These are phyloP conservation scores for Dolichoris vasculosae DNA, from an alignment of 1,140 invertebrate genomes.

Conservation along the genomic window DNA sequence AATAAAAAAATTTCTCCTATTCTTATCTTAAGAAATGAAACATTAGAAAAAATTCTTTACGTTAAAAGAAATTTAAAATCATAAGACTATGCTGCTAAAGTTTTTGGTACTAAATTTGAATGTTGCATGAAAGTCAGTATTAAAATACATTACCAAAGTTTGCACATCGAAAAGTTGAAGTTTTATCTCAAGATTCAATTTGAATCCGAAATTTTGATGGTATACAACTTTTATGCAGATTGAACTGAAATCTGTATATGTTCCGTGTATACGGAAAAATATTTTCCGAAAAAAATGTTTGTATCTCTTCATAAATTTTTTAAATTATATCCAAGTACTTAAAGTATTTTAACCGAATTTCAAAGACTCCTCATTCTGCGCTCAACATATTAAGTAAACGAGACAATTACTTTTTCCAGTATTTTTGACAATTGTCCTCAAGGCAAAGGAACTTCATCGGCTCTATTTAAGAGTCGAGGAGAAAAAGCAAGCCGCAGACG, in stretches of 20 bases:
- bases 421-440: neutral
- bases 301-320: no score
- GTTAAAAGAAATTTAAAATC: neutral
- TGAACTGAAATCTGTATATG: neutral
- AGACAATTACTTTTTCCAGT: neutral
- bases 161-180: neutral
- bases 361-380: neutral
- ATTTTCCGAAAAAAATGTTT: neutral
- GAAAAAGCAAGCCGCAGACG: neutral
- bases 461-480: neutral
- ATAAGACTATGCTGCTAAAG: neutral
- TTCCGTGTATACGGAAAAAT: neutral
- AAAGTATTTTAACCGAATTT: no score
- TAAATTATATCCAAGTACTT: no score
- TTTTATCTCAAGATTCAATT: neutral
- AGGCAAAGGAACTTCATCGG: neutral
- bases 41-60: neutral
- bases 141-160: constrained; percentile 13
- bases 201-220: neutral
- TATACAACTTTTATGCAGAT: neutral
- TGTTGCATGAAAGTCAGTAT: neutral
- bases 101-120: constrained; percentile 17
- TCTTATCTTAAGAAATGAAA: neutral
- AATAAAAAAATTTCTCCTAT: neutral
- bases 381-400: neutral